Evolutionary conservation across 2,797 vertebrate species (phyloP).

Genomic region (Sphenodon punctatus): DNA sequence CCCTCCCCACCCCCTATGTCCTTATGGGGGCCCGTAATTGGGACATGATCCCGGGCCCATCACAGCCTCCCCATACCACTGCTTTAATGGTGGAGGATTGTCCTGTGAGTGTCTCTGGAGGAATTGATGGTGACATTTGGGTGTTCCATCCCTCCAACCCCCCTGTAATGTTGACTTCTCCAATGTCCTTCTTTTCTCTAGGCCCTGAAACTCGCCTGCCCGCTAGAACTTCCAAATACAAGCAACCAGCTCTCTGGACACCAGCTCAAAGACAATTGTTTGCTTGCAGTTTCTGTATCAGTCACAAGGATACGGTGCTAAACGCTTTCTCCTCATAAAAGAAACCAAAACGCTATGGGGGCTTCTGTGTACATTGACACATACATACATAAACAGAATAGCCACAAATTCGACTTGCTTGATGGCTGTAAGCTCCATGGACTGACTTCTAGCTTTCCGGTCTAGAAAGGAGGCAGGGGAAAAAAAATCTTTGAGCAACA

Average conservation of each 20-base stretch:
- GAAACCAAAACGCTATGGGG: background rate
- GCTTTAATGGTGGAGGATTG: no score
- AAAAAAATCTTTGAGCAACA: background rate
- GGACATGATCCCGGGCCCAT: no score
- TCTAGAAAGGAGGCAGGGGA: background rate
- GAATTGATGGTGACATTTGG: background rate
- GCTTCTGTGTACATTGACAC: slow-evolving; percentile 1
- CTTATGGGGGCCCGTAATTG: no score
- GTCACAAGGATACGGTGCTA: background rate
- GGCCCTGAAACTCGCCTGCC: background rate
- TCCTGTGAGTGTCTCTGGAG: background rate
- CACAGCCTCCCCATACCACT: no score
- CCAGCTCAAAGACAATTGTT: background rate
- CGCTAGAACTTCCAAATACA: background rate
- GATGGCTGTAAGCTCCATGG: background rate
- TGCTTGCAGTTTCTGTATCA: background rate
- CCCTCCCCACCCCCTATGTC: no score
- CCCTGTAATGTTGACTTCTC: background rate
- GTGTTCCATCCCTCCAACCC: background rate
- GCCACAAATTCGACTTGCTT: background rate
- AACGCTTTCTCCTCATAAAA: slow-evolving; percentile 24
- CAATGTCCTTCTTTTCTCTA: slow-evolving; percentile 2
- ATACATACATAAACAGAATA: background rate
- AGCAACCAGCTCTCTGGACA: background rate
- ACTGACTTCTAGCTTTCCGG: background rate